These are phyloP conservation scores for Rachycentron canadum DNA, from an alignment of 2,797 vertebrate genomes.

Conservation along the genomic window DNA sequence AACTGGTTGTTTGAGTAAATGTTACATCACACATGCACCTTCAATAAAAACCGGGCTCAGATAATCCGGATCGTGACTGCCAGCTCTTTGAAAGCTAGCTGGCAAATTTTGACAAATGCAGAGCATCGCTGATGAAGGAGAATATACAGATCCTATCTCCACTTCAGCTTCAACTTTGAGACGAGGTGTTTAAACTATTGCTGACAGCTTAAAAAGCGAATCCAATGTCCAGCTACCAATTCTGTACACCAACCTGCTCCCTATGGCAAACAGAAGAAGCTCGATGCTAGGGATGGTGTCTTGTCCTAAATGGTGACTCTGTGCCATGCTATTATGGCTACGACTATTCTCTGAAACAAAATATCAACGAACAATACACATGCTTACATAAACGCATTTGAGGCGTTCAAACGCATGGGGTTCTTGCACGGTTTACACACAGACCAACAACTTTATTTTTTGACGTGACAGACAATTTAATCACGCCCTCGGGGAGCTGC, in stretches of 20 bases:
- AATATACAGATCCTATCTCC: fast-evolving
- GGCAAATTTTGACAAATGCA: neutral
- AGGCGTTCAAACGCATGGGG: conserved; percentile 56
- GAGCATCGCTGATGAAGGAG: neutral
- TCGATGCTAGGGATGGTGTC: neutral
- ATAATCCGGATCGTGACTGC: conserved; percentile 52
- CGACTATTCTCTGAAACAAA: conserved; percentile 45
- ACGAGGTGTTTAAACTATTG: neutral
- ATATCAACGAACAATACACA: conserved; percentile 71
- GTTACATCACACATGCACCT: conserved; percentile 66
- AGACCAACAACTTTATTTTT: conserved; percentile 49
- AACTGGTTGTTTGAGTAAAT: conserved; percentile 49
- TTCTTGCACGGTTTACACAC: conserved; percentile 40
- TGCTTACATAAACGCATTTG: conserved; percentile 80
- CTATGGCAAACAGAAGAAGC: neutral
- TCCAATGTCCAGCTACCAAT: conserved; percentile 2
- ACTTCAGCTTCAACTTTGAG: conserved; percentile 40
- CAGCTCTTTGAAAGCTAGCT: neutral
- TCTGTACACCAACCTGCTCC: conserved; percentile 11
- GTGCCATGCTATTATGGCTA: conserved; percentile 19
- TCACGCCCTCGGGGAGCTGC: fast-evolving
- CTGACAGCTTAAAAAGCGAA: conserved; percentile 33
- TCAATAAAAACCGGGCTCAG: conserved; percentile 34
- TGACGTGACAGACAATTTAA: neutral
- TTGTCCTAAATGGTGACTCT: conserved; percentile 5